Base-by-base conservation (phyloP, 1,140 invertebrate genomes). In the Wasmannia auropunctata region DNA sequence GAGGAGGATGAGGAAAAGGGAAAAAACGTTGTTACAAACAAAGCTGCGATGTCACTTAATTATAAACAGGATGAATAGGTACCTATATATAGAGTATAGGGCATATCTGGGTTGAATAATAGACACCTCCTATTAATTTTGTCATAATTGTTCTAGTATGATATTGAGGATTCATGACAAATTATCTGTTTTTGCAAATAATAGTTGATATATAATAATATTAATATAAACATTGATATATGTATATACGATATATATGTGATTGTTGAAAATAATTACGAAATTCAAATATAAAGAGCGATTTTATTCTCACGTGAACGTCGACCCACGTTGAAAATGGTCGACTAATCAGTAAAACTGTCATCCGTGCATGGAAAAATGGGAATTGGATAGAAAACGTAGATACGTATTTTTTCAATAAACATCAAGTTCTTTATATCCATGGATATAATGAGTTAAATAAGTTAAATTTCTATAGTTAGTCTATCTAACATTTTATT, bases 191-290 rank as follows among this genome's bases (percentile, higher is more conserved):
- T 80, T 83, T 74, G 67, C 67, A 83, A 83, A 83, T n/a, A n/a
- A n/a, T 58, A 83, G 19, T 72, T 81, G 31, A 51, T 5, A 31
- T 40, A 40, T 28, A 31, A 60, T 60, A 60, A 40, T 25, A 65
- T 49, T 14, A 62, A 62, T 49, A 56, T 51, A 49, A 65, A 65
- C 16, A 60, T 76, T 58, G 16, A 63, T 49, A 79, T 65, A 65
- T 79, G 63, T 79, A 79, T 49, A 65, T 22, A 79, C n/a, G 58
- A 67, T 80, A 80, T 67, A 56, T 72, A 72, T 83, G 25, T 83
- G 28, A 83, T 72, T 83, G 79, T 83, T 83, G 79, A 8, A 74
- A 74, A 81, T 81, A 72, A 74, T 83, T 72, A 72, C 51, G 37
- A 83, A 51, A 74, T 34, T 58, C 43, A n/a, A n/a, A 43, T 43